phyloP scores from a whole-genome alignment of 2,888 invertebrate genomes.

The Caenorhabditis sinica region DNA sequence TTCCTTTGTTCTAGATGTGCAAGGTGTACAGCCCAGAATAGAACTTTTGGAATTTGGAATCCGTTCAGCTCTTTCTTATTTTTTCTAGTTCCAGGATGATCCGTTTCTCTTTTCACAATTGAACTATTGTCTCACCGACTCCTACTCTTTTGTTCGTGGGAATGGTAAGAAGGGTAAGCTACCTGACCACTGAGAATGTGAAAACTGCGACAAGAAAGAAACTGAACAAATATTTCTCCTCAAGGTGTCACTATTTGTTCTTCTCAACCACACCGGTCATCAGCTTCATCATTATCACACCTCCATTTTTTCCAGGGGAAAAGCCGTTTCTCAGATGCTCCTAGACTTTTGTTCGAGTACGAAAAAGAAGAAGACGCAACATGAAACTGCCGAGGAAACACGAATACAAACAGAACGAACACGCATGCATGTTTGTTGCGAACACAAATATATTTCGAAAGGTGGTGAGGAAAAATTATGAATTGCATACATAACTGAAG shows the following conservation, averaged over 20 bases:
- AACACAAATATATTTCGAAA: slow-evolving; percentile 52
- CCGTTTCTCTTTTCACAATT: slow-evolving; percentile 3
- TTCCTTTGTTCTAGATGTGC: neutral
- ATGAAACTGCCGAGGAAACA: slow-evolving; percentile 59
- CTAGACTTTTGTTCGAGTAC: slow-evolving; percentile 17
- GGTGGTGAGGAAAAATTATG: slow-evolving; percentile 47
- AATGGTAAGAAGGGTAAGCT: slow-evolving; percentile 50
- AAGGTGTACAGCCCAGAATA: neutral
- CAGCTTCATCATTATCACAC: slow-evolving; percentile 51
- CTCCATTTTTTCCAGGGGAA: slow-evolving; percentile 15
- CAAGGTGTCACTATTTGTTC: slow-evolving; percentile 45
- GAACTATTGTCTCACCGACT: slow-evolving; percentile 12
- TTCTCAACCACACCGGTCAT: slow-evolving; percentile 58
- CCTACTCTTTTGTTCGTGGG: slow-evolving; percentile 40
- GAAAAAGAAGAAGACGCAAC: slow-evolving; percentile 44
- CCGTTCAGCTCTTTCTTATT: slow-evolving; percentile 23
- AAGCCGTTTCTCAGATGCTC: slow-evolving; percentile 15
- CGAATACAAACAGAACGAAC: slow-evolving; percentile 54
- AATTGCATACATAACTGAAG: slow-evolving; percentile 16
- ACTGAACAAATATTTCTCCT: slow-evolving; percentile 58
- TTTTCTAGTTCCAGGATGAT: slow-evolving; percentile 51
- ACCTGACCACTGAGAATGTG: slow-evolving; percentile 62
- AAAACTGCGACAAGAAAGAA: slow-evolving; percentile 66
- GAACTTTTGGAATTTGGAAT: slow-evolving; percentile 6
- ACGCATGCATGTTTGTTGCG: slow-evolving; percentile 60